A percentile compares a stretch with the other conserved stretches of the same genome.
These are phyloP conservation scores for Ceyx cyanopectus DNA, from an alignment of 2,113 vertebrate genomes.

Conservation along the genomic window DNA sequence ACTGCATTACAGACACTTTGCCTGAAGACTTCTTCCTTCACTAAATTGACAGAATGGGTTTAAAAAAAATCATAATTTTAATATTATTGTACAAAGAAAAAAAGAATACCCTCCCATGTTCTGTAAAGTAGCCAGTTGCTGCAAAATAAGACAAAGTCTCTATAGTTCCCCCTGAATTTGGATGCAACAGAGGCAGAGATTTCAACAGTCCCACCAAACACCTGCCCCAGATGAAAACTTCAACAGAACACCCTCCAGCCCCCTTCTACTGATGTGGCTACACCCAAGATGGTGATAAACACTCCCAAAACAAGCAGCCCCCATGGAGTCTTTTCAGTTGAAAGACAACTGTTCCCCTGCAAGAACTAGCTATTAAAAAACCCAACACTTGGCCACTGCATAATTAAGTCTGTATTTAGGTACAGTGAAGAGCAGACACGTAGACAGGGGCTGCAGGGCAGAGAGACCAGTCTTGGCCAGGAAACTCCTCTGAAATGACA, in stretches of 20 bases:
- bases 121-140: not conserved
- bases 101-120: not conserved
- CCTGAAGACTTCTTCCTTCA: not conserved
- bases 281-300: not conserved
- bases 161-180: not conserved
- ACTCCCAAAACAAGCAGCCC: not conserved
- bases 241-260: not conserved
- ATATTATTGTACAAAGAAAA: not conserved
- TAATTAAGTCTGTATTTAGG: conserved; percentile 54
- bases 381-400: not conserved
- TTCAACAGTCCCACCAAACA: not conserved
- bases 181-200: not conserved
- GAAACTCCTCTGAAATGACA: conserved; percentile 54
- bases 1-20: not conserved
- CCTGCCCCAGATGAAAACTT: not conserved
- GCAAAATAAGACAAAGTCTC: not conserved
- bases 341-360: not conserved
- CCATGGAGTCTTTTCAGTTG: not conserved
- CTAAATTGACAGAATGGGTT: not conserved
- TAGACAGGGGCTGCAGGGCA: not conserved
- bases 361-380: conserved; percentile 21
- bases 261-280: not conserved
- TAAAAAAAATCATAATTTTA: not conserved
- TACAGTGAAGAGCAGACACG: not conserved
- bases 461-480: conserved; percentile 49